These are phyloP conservation scores for Drosophila gaucha DNA, from an alignment of 2,888 invertebrate genomes.

Conservation along the genomic window DNA sequence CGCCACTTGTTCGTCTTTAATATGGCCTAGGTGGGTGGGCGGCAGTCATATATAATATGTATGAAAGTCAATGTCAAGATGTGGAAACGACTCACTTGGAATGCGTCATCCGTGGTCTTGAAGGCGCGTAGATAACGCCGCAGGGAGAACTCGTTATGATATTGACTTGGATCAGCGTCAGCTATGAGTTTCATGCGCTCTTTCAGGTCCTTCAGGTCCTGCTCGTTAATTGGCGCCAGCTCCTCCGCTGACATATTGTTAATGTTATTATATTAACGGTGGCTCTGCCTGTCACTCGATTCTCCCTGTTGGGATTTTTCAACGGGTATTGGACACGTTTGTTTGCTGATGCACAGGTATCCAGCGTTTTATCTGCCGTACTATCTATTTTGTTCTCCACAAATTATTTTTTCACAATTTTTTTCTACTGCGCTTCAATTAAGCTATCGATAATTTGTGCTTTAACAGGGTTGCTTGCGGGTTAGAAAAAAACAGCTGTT, in stretches of 20 bases:
- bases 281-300: neutral
- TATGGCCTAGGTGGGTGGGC: slow-evolving; percentile 86
- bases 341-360: neutral
- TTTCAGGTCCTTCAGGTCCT: slow-evolving; percentile 88
- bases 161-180: slow-evolving; percentile 90
- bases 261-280: slow-evolving; percentile 23
- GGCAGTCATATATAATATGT: slow-evolving; percentile 3
- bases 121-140: slow-evolving; percentile 90
- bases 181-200: slow-evolving; percentile 90
- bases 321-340: neutral
- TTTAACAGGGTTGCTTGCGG: slow-evolving; percentile 26
- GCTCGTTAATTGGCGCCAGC: slow-evolving; percentile 86
- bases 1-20: slow-evolving; percentile 93
- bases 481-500: slow-evolving; percentile 20
- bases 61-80: slow-evolving; percentile 51
- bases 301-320: neutral
- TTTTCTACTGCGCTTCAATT: slow-evolving; percentile 52
- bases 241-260: slow-evolving; percentile 83
- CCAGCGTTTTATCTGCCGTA: slow-evolving; percentile 10
- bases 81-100: slow-evolving; percentile 87
- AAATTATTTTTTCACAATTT: slow-evolving; percentile 47
- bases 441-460: slow-evolving; percentile 39
- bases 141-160: slow-evolving; percentile 90
- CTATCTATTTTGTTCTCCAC: slow-evolving; percentile 22
- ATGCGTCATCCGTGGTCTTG: slow-evolving; percentile 90